Percentiles rank a stretch among this genome's conserved stretches.
These are phyloP conservation scores for Eueremaeus valkanovi DNA, from an alignment of 2,888 invertebrate genomes.

Conservation along the genomic window DNA sequence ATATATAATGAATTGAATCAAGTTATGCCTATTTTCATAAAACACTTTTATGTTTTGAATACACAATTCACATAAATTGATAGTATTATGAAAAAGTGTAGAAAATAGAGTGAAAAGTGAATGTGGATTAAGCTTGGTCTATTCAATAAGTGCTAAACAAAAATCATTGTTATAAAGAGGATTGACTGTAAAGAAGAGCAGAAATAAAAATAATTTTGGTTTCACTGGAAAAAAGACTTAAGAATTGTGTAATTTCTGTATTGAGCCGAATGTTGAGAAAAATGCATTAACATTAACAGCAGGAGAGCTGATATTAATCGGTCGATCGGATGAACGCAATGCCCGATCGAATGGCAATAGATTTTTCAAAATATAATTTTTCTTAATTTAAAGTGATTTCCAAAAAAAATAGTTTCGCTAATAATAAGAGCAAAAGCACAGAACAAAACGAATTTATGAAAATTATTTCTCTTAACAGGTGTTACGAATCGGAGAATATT, in stretches of 20 bases:
- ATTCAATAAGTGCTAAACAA: too few species aligned
- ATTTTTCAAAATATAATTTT: conserved; percentile 28
- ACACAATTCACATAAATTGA: neutral
- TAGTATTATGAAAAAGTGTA: too few species aligned
- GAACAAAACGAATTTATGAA: neutral
- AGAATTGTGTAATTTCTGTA: conserved; percentile 27
- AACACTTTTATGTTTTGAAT: neutral
- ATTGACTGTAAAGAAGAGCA: neutral
- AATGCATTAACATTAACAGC: conserved; percentile 33
- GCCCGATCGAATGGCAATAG: conserved; percentile 18
- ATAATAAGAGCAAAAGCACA: neutral
- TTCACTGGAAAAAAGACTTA: neutral
- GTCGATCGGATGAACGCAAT: conserved; percentile 3
- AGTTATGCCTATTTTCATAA: neutral
- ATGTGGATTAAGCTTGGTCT: too few species aligned
- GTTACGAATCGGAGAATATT: conserved; percentile 14
- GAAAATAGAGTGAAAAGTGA: too few species aligned
- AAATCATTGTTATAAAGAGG: too few species aligned
- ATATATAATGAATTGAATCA: too few species aligned
- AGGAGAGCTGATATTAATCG: conserved; percentile 8
- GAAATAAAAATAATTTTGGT: neutral
- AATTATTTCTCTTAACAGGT: conserved; percentile 5
- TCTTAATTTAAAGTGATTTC: conserved; percentile 26
- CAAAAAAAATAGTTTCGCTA: conserved; percentile 13
- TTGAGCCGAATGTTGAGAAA: conserved; percentile 30